Conservation (phyloP, 1,140 invertebrate genomes). For the Anagrus nilaparvatae region DNA sequence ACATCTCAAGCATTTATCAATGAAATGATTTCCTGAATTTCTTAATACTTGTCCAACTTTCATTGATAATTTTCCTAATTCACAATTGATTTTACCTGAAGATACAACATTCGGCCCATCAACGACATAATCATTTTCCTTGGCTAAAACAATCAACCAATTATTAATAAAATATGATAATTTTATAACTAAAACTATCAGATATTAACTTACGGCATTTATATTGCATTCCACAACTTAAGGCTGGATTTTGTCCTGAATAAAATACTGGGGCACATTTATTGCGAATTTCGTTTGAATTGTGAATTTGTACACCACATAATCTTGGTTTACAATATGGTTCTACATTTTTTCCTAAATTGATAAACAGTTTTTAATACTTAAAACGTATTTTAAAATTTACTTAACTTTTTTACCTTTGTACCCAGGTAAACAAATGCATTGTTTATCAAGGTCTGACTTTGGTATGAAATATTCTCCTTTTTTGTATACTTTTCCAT, state of each 20-base stretch:
- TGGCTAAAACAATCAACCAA: no score
- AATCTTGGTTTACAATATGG: constrained; percentile 21
- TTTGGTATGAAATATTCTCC: background rate
- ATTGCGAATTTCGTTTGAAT: constrained; percentile 7
- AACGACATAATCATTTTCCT: no score
- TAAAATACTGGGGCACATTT: constrained; percentile 27
- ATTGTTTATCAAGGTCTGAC: background rate
- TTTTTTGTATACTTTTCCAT: background rate
- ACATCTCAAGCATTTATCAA: no score
- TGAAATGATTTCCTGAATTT: no score
- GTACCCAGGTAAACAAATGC: background rate
- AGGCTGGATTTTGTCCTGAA: constrained; percentile 13
- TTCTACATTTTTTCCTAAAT: constrained; percentile 26
- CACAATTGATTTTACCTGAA: no score
- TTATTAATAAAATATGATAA: no score
- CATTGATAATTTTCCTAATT: no score
- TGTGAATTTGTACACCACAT: constrained; percentile 19
- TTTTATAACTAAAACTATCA: no score
- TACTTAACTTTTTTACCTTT: constrained; percentile 2
- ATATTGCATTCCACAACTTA: constrained; percentile 13
- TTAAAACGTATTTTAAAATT: no score
- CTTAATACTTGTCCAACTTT: no score
- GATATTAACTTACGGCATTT: constrained; percentile 36
- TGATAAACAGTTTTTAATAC: no score
- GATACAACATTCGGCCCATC: no score